These are phyloP conservation scores for Gadopsis marmoratus DNA, from an alignment of 2,797 vertebrate species.

Conservation along the genomic window DNA sequence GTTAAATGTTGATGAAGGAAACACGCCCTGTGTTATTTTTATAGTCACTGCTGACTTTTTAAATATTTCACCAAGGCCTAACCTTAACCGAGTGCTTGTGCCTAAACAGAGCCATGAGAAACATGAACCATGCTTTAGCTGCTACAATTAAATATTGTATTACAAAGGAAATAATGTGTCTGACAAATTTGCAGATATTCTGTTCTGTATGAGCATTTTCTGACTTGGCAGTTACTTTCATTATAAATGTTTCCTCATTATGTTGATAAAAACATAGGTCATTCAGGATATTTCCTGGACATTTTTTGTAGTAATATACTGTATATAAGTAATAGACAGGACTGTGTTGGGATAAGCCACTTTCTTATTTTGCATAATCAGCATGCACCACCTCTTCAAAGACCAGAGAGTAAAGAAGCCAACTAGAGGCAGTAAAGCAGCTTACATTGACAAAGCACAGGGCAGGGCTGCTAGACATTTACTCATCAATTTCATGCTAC, in stretches of 20 bases:
- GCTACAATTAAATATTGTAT: background rate
- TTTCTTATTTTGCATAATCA: background rate
- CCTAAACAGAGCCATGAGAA: background rate
- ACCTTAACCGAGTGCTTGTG: background rate
- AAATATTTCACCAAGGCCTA: background rate
- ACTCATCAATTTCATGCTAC: too few relatives aligned
- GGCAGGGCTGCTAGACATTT: slow-evolving; percentile 21
- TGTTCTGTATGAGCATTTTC: background rate
- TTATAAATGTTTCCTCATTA: background rate
- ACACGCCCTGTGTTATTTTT: too few relatives aligned
- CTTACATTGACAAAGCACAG: slow-evolving; percentile 23
- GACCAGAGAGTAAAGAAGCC: slow-evolving; percentile 6
- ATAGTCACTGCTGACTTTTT: too few relatives aligned
- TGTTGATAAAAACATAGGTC: background rate
- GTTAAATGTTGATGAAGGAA: background rate
- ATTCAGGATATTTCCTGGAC: background rate
- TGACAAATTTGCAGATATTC: too few relatives aligned
- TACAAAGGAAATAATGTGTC: background rate
- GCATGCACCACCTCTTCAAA: background rate
- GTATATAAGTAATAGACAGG: background rate
- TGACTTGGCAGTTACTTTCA: background rate
- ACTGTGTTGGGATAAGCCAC: background rate
- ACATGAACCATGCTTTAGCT: too few relatives aligned
- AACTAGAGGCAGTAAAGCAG: slow-evolving; percentile 23
- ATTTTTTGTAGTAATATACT: too few relatives aligned